Base-by-base conservation (phyloP, 2,113 vertebrate species). In the Bufo gargarizans region DNA sequence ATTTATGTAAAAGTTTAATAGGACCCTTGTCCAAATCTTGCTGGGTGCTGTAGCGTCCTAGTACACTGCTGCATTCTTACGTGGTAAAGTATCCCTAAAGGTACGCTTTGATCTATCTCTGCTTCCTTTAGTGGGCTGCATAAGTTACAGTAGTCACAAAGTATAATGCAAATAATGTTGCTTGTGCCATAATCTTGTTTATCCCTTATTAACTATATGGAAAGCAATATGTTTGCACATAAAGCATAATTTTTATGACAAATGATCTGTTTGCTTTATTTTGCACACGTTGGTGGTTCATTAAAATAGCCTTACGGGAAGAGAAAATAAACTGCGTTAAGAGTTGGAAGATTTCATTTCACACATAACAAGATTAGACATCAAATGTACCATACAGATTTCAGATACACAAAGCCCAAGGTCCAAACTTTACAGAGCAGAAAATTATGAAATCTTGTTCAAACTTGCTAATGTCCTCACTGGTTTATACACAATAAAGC, bases 301-400 rank as follows among this genome's bases (percentile, higher is more conserved):
- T 88, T 76, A 88, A 67, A 78, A 78, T 45, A 63, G 45, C 67
- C 79, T 82, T 81, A 71, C 12, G 67, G 67, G 71, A 87, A 82
- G 33, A 77, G 5, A 58, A 76, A 22, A 84, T 77, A 77, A 88
- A 77, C 80, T 53, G 47, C 45, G 20, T 33, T 77, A 76, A 20
- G 58, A 83, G 71, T 74, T 77, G 10, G 58, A 47, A 88, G 87
- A 84, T 88, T 88, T 88, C 45, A 88, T 88, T 88, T 88, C 87
- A 88, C 87, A 84, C 87, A 65, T 88, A 88, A 88, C 87, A 55
- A 88, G 80, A 88, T 88, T 88, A 88, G 58, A 84, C 80, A 88
- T 84, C 81, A 88, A 88, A 88, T 77, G 81, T 84, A 84, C 69
- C 67, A 50, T 83, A 84, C 72, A 77, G 77, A 81, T 84, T 83